Conservation (phyloP, 2,113 vertebrate genomes). For the Arothron firmamentum region DNA sequence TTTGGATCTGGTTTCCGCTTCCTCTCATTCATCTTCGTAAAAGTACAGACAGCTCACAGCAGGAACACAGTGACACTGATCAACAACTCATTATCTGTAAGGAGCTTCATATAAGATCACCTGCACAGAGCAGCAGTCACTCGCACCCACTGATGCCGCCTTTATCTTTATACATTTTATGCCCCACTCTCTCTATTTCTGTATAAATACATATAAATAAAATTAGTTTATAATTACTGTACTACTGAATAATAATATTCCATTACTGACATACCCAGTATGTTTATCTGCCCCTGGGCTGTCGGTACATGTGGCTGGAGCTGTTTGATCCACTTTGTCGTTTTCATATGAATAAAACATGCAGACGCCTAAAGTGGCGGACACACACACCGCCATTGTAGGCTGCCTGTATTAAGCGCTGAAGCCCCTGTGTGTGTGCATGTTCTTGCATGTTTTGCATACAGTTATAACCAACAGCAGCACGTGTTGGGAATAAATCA, state of each 20-base stretch:
- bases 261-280: constrained; percentile 30
- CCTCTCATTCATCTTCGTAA: not conserved
- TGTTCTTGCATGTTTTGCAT: not conserved
- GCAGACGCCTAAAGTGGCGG: no score
- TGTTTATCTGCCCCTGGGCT: constrained; percentile 20
- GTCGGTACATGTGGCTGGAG: constrained; percentile 31
- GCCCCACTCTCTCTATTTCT: constrained; percentile 14
- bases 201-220: no score
- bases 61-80: constrained; percentile 25
- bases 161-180: constrained; percentile 50
- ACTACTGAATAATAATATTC: constrained; percentile 59
- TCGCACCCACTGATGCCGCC: not conserved
- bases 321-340: constrained; percentile 41
- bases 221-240: no score
- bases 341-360: constrained; percentile 56
- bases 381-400: constrained; percentile 1
- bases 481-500: not conserved
- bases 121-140: constrained; percentile 6
- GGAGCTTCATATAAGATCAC: constrained; percentile 1
- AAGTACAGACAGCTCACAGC: constrained; percentile 1
- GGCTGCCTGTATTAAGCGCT: not conserved
- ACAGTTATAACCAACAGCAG: not conserved
- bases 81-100: constrained; percentile 35
- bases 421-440: not conserved
- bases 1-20: constrained; percentile 27